Evolutionary conservation across 2,888 invertebrate genomes (phyloP).

Genomic region (Drosophila kanekoi): DNA sequence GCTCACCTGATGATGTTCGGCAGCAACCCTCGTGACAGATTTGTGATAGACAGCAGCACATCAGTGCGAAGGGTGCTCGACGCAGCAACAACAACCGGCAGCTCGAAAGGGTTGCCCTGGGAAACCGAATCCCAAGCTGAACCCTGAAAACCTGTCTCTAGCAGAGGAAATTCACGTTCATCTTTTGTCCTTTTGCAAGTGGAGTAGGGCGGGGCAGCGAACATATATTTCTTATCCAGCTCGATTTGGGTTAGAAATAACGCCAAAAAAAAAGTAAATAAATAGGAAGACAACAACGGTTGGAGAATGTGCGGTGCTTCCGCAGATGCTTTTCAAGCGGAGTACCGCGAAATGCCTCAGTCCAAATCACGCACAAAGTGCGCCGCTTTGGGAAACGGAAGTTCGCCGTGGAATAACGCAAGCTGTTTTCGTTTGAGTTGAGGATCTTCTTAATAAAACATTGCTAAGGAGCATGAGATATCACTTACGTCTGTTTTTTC

Average conservation of each 20-base stretch:
- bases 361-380: constrained; percentile 11
- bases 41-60: constrained; percentile 46
- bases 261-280: constrained; percentile 22
- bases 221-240: constrained; percentile 24
- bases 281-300: background rate
- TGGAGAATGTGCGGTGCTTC: constrained; percentile 40
- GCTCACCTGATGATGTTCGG: constrained; percentile 19
- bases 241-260: constrained; percentile 66
- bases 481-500: background rate
- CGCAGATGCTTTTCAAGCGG: constrained; percentile 48
- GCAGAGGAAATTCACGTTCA: constrained; percentile 12
- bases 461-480: background rate
- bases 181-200: constrained; percentile 25
- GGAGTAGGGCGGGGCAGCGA: constrained; percentile 18
- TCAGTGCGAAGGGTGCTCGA: constrained; percentile 43
- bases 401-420: constrained; percentile 9
- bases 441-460: background rate
- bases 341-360: constrained; percentile 43
- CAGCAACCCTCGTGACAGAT: constrained; percentile 56
- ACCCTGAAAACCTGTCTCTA: constrained; percentile 2
- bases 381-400: constrained; percentile 54
- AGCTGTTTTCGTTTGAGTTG: background rate
- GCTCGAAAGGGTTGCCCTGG: constrained; percentile 50
- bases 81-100: background rate
- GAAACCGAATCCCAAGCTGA: constrained; percentile 19